Percentiles rank a stretch among this genome's conserved stretches.
Evolutionary conservation across 2,113 vertebrate species (phyloP).

Genomic region (Sus scrofa): T2T-Sscrofa CM000827.6:111021501-111022000

Average conservation of each 20-base stretch:
- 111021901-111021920: neutral
- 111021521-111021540: neutral
- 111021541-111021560: neutral
- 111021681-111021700: fast-evolving
- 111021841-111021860: neutral
- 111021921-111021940: no score
- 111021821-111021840: neutral
- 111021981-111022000: fast-evolving
- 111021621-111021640: neutral
- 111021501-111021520: neutral
- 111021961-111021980: fast-evolving
- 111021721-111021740: neutral
- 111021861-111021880: neutral
- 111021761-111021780: fast-evolving
- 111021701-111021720: neutral
- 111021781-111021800: neutral
- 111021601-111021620: neutral
- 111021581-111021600: neutral
- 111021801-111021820: neutral
- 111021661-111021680: fast-evolving
- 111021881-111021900: neutral
- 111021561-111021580: neutral
- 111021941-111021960: neutral
- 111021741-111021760: neutral
- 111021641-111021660: no score